Evolutionary conservation across 1,140 invertebrate genomes (phyloP).

Genomic region (Neodiprion fabricii): DNA sequence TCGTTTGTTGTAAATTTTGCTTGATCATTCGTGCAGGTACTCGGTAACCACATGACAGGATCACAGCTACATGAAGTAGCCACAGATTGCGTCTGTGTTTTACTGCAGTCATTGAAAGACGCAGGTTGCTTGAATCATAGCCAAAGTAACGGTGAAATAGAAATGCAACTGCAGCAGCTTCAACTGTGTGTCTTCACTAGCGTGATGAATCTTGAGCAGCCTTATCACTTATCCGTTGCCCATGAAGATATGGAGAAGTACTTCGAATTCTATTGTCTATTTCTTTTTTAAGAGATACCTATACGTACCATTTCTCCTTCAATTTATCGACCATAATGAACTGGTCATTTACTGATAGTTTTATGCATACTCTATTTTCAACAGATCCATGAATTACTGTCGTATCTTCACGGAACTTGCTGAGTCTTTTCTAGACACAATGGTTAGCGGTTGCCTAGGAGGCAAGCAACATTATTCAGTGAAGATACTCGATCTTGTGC

Average conservation of each 20-base stretch:
- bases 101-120: constrained; percentile 81
- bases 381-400: constrained; percentile 87
- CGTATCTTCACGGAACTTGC: constrained; percentile 95
- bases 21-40: constrained; percentile 49
- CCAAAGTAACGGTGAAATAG: constrained; percentile 55
- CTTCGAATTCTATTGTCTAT: not conserved
- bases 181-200: constrained; percentile 74
- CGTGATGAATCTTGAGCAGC: constrained; percentile 80
- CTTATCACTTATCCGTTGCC: constrained; percentile 91
- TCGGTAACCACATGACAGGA: constrained; percentile 69
- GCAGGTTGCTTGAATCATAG: constrained; percentile 67
- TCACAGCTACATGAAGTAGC: constrained; percentile 87
- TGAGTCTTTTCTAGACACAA: constrained; percentile 88
- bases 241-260: constrained; percentile 88
- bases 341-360: too few species aligned
- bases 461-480: constrained; percentile 79
- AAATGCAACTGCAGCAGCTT: constrained; percentile 71
- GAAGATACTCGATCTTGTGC: constrained; percentile 85
- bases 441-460: constrained; percentile 64
- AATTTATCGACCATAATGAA: not conserved
- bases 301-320: not conserved
- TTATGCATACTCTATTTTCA: constrained; percentile 30
- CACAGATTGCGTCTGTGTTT: constrained; percentile 88
- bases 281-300: not conserved
- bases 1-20: constrained; percentile 1